A percentile compares a stretch with the other conserved stretches of the same genome.
These are phyloP conservation scores for Thyatira batis DNA, from an alignment of 2,888 invertebrate genomes.

Conservation along the genomic window DNA sequence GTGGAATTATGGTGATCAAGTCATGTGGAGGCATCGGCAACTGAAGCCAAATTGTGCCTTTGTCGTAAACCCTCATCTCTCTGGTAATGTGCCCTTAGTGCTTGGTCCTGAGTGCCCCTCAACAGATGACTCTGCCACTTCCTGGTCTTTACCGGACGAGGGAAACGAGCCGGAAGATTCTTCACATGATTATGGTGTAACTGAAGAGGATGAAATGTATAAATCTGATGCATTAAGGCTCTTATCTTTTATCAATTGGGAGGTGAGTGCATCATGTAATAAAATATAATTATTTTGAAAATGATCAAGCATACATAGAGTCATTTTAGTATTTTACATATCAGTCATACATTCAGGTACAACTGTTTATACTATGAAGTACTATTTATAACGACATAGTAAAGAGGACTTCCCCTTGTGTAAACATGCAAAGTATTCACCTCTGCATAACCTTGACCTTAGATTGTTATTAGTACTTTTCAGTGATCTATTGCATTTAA, in stretches of 20 bases:
- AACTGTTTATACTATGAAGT: too few species aligned
- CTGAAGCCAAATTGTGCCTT: conserved; percentile 87
- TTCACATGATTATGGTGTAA: conserved; percentile 54
- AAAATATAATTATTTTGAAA: conserved; percentile 31
- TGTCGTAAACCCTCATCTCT: conserved; percentile 84
- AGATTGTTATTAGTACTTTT: too few species aligned
- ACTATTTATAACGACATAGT: too few species aligned
- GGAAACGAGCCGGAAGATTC: conserved; percentile 40
- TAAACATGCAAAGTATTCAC: too few species aligned
- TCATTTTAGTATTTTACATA: too few species aligned
- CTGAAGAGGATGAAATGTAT: conserved; percentile 70
- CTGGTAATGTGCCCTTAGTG: conserved; percentile 85
- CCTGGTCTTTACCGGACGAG: conserved; percentile 35
- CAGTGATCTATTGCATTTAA: too few species aligned
- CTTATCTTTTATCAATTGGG: conserved; percentile 89
- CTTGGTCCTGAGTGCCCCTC: conserved; percentile 47
- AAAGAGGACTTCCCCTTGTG: too few species aligned
- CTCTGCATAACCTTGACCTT: too few species aligned
- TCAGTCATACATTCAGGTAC: too few species aligned
- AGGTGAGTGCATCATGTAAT: conserved; percentile 68
- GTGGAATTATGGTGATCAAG: conserved; percentile 91
- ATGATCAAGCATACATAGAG: too few species aligned
- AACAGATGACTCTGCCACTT: conserved; percentile 29
- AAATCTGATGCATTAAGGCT: conserved; percentile 84
- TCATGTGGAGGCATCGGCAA: conserved; percentile 85